phyloP scores from a whole-genome alignment of 2,797 vertebrate species.

The Picus viridis region DNA sequence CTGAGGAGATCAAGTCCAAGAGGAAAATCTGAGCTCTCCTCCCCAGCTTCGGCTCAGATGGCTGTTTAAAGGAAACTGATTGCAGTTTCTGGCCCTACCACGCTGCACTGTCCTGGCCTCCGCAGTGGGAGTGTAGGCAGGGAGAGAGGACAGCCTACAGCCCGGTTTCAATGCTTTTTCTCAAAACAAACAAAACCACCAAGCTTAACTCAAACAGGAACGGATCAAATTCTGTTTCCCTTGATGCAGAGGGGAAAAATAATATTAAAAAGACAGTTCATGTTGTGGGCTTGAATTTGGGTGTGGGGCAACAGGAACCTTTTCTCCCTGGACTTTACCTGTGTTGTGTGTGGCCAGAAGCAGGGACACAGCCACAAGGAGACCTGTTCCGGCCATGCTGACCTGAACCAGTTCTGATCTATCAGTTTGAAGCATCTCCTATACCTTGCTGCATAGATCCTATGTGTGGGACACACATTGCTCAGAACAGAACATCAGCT shows the following conservation, averaged over 20 bases:
- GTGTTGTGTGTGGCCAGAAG: not conserved
- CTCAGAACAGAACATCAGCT: constrained; percentile 37
- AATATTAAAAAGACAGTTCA: not conserved
- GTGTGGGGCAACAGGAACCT: not conserved
- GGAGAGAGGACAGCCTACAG: not conserved
- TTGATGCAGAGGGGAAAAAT: not conserved
- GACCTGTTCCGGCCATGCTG: not conserved
- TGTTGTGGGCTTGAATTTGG: fast-evolving
- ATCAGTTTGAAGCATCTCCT: not conserved
- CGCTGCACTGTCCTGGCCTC: not conserved
- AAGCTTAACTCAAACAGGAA: constrained; percentile 26
- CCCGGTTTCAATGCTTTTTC: constrained; percentile 3
- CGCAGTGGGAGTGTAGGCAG: not conserved
- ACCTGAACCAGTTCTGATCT: not conserved
- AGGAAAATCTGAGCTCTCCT: not conserved
- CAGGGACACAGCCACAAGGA: not conserved
- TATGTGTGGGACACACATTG: not conserved
- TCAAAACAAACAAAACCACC: constrained; percentile 41
- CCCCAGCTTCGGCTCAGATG: not conserved
- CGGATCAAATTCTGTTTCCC: constrained; percentile 10
- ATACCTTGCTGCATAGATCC: not conserved
- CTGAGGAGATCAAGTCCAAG: not conserved
- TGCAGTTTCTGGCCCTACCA: not conserved
- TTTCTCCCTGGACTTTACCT: not conserved
- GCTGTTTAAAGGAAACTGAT: not conserved